Evolutionary conservation across 2,113 vertebrate species (phyloP), one percentile per base, ranked within the genome.

Genomic region (Pimephales promelas): DNA sequence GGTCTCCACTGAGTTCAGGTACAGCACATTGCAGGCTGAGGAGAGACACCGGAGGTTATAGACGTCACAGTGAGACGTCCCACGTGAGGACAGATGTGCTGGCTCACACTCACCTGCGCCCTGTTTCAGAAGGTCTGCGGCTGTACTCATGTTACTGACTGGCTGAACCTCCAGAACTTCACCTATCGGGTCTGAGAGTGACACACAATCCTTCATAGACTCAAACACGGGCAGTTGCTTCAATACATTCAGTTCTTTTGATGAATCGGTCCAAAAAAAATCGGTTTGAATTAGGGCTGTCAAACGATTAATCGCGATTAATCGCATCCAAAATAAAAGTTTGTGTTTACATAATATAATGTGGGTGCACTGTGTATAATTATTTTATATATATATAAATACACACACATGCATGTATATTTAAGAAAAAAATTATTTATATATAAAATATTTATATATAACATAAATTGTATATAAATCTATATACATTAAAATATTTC

Each of bases 1-100:
- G 0, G 96, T 98, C 89, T 97, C 96, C 92, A 97, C 96, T 0
- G 97, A 97, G 86, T 95, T 96, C 92, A 98, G 94, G 88, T 95
- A 97, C 26, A 98, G 93, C 89, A 97, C 97, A 1, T 96, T 97
- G 88, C 97, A 98, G 70, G 96, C 97, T 93, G 79, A 64, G 20
- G 73, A 34, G 81, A 78, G 54, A 66, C 3, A 3, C 3, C 26
- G 22, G 31, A 36, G 40, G 6, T 49, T 34, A 56, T 11, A 24
- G 28, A 74, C 4, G 26, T 75, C 36, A 10, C 62, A 66, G 62
- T 9, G 1, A 36, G 66, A 24, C n/a, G 26, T 2, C 40, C 9
- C 5, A 45, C 7, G 14, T n/a, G 26, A 8, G n/a, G 5, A 11
- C 16, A 34, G 47, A 49, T 31, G 28, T 22, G 47, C 64, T 26